Conservation (phyloP, 2,797 vertebrate species). For the Phataginus tetradactyla region DNA sequence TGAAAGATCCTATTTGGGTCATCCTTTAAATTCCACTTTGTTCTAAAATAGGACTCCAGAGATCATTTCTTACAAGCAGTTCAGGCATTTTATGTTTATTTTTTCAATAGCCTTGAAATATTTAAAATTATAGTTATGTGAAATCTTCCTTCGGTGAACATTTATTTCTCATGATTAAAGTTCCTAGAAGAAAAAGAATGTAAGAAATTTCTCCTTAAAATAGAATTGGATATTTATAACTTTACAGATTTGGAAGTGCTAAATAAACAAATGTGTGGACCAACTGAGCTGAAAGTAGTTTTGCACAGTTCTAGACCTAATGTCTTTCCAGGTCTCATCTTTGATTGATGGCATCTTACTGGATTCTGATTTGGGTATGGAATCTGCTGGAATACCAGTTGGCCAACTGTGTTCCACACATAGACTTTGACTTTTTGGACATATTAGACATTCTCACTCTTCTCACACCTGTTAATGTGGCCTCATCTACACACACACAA, state of each 20-base stretch:
- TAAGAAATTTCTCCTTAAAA: neutral
- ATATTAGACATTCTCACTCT: neutral
- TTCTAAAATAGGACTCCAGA: neutral
- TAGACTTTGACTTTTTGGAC: neutral
- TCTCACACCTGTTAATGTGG: neutral
- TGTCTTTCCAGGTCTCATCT: neutral
- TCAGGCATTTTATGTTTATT: neutral
- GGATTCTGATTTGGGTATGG: neutral
- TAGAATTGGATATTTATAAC: neutral
- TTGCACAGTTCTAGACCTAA: neutral
- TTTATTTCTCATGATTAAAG: constrained; percentile 31
- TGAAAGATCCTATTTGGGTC: neutral
- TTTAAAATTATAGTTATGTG: constrained; percentile 14
- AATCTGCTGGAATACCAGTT: neutral
- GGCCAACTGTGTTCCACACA: neutral
- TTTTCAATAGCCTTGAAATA: neutral
- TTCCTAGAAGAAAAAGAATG: neutral
- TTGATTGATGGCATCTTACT: neutral
- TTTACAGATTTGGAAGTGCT: neutral
- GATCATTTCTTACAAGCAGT: neutral
- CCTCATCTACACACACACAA: neutral
- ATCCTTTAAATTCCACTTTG: neutral
- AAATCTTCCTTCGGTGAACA: neutral
- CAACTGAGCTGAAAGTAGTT: neutral
- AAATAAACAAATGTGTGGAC: neutral